Base-by-base conservation (phyloP, 2,888 invertebrate genomes). In the Germaria angustata region DNA sequence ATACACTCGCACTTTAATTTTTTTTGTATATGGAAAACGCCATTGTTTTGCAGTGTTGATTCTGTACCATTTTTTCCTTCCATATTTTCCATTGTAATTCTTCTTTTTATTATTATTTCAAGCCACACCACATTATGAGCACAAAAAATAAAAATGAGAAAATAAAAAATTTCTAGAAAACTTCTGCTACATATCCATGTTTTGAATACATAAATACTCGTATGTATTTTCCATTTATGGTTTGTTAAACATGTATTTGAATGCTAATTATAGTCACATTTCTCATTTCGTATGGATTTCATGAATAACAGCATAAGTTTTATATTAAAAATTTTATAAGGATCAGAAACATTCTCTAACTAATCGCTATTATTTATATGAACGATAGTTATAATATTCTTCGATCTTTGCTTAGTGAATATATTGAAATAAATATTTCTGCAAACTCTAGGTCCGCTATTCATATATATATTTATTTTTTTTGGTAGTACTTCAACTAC, bases 21-120 rank as follows among this genome's bases (percentile, higher is more conserved):
- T 8, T 41, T 68, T 46, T 11, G 34, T 59, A 20, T 28, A 28
- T 6, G 6, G 22, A 68, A 53, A 57, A 36, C 1, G 34, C 22
- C 57, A 28, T 68, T 68, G 22, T 68, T 59, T 51, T 15, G 34
- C 22, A 32, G 11, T 61, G 32, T 11, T 59, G 51, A 13, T 41
- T 13, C 39, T 59, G 15, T 8, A 55, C 59, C 17, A 36, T 17
- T 36, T 17, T n/a, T 44, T 4, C 51, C 44, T 34, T n/a, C 22
- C 11, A n/a, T 24, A 46, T 0, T 28, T 51, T 61, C 15, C 41
- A 28, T 9, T 36, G 59, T 17, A 15, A 61, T n/a, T 51, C 6
- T 28, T 28, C n/a, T n/a, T n/a, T n/a, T 39, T 71, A 22, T 32
- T 39, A 68, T 68, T 59, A 39, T 65, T 57, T 57, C 28, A 1